phyloP scores from a whole-genome alignment of 2,888 invertebrate genomes.

The Dione juno region DNA sequence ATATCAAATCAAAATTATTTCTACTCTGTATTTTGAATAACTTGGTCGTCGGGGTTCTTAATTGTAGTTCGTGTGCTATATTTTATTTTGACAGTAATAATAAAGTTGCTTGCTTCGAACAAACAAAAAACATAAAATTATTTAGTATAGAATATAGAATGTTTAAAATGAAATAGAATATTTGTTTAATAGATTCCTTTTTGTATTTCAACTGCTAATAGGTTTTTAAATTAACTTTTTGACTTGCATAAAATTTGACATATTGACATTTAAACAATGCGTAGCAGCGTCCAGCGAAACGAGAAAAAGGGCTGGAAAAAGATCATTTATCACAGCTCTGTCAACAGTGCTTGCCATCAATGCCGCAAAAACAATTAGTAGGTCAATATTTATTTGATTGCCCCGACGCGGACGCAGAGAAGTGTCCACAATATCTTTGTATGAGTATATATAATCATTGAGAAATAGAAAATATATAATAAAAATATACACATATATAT shows the following conservation, averaged over 20 bases:
- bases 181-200: conserved; percentile 5
- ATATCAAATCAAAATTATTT: conserved; percentile 57
- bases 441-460: neutral
- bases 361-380: conserved; percentile 81
- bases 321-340: conserved; percentile 77
- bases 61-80: no score
- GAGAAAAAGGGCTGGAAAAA: conserved; percentile 66
- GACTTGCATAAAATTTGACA: conserved; percentile 45
- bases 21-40: no score
- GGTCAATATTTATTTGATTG: conserved; percentile 81
- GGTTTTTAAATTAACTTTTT: conserved; percentile 27
- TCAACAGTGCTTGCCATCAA: conserved; percentile 74
- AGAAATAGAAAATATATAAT: neutral
- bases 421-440: conserved; percentile 2
- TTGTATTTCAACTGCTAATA: conserved; percentile 18
- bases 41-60: no score
- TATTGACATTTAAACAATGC: conserved; percentile 50
- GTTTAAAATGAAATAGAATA: neutral
- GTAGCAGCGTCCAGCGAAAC: conserved; percentile 41
- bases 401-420: conserved; percentile 52
- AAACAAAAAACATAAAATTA: no score
- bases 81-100: no score
- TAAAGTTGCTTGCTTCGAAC: neutral
- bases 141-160: neutral
- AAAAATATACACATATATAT: no score